Evolutionary conservation across 2,797 vertebrate genomes (phyloP).

Genomic region (Lithobates pipiens): DNA sequence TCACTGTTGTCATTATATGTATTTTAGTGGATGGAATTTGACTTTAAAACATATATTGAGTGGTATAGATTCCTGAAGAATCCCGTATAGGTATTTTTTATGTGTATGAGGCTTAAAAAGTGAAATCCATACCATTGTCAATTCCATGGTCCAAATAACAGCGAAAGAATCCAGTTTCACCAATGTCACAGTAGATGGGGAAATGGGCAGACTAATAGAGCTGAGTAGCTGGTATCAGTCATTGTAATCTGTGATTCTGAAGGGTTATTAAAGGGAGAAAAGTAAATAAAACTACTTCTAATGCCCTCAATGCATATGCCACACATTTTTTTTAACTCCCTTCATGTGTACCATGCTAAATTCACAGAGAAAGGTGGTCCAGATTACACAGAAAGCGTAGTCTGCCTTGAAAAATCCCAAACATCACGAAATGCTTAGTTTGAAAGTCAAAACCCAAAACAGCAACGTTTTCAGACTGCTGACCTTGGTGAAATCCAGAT

Average conservation of each 20-base stretch:
- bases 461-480: conserved; percentile 31
- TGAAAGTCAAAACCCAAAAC: conserved; percentile 29
- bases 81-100: neutral
- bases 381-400: conserved; percentile 26
- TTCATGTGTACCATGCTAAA: conserved; percentile 11
- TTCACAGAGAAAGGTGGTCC: conserved; percentile 33
- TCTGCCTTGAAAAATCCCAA: conserved; percentile 32
- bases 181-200: too few relatives aligned
- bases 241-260: conserved; percentile 6
- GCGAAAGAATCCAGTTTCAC: neutral
- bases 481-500: conserved; percentile 54
- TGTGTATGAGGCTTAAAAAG: neutral
- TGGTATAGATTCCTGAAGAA: neutral
- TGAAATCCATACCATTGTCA: conserved; percentile 4
- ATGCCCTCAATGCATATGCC: conserved; percentile 27
- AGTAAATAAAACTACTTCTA: conserved; percentile 35
- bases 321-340: conserved; percentile 24
- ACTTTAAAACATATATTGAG: neutral
- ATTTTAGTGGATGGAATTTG: too few relatives aligned
- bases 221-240: neutral
- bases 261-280: conserved; percentile 2
- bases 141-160: neutral
- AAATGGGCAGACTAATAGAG: conserved; percentile 5
- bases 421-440: conserved; percentile 43
- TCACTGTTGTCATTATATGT: neutral